These are phyloP conservation scores for Zaprionus bogoriensis DNA, from an alignment of 2,888 invertebrate genomes.

Conservation along the genomic window DNA sequence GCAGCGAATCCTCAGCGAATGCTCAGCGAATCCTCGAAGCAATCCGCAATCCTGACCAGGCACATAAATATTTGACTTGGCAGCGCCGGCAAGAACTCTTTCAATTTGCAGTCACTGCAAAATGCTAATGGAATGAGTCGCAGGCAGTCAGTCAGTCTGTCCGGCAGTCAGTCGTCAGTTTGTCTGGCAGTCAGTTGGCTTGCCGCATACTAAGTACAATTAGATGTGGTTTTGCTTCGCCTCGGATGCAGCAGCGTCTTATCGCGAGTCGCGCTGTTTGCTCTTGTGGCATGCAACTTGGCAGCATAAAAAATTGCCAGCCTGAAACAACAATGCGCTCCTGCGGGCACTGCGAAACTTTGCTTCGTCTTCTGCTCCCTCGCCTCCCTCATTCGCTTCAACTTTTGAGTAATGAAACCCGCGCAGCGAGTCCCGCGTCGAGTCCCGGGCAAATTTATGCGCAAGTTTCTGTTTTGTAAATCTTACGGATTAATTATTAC, in stretches of 20 bases:
- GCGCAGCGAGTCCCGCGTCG: slow-evolving; percentile 6
- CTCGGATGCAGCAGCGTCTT: slow-evolving; percentile 47
- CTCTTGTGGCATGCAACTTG: slow-evolving; percentile 61
- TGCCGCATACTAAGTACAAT: slow-evolving; percentile 67
- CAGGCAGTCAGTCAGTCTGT: slow-evolving; percentile 27
- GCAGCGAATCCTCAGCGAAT: slow-evolving; percentile 19
- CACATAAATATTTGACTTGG: no score
- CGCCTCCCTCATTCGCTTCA: background rate
- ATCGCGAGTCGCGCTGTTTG: slow-evolving; percentile 46
- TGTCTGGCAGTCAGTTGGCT: slow-evolving; percentile 21
- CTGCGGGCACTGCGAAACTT: slow-evolving; percentile 24
- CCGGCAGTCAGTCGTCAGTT: slow-evolving; percentile 26
- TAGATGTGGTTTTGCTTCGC: slow-evolving; percentile 45
- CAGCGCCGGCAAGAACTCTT: slow-evolving; percentile 30
- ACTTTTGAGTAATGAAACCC: slow-evolving; percentile 61
- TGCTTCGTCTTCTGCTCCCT: background rate
- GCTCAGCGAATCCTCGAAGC: slow-evolving; percentile 20
- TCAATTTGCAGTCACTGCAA: slow-evolving; percentile 45
- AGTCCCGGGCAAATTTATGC: slow-evolving; percentile 53
- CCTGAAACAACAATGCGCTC: slow-evolving; percentile 43
- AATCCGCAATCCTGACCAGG: no score
- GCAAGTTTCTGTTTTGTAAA: slow-evolving; percentile 67
- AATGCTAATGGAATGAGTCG: slow-evolving; percentile 50
- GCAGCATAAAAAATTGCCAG: slow-evolving; percentile 39
- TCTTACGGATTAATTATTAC: slow-evolving; percentile 79